A percentile compares a stretch with the other conserved stretches of the same genome.
phyloP scores from a whole-genome alignment of 2,888 invertebrate genomes.

The Choreutis nemorana region DNA sequence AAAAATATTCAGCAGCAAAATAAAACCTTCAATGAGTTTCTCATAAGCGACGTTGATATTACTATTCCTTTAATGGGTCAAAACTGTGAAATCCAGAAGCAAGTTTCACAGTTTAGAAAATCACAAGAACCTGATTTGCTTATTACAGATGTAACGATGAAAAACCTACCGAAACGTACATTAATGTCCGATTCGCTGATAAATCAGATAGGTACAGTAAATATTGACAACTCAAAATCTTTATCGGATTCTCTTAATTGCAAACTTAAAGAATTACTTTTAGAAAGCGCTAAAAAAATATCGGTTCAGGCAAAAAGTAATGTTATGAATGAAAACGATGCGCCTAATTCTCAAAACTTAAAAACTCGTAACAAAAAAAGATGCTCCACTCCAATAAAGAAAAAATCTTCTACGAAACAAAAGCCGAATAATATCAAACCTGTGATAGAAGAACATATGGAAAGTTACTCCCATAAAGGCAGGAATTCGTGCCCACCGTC shows the following conservation, averaged over 20 bases:
- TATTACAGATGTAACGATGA: too few species aligned
- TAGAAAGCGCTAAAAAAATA: constrained; percentile 46
- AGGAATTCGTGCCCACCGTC: constrained; percentile 39
- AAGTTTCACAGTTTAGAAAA: neutral
- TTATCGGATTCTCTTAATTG: constrained; percentile 33
- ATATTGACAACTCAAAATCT: constrained; percentile 23
- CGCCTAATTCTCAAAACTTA: constrained; percentile 14
- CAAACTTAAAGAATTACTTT: constrained; percentile 31
- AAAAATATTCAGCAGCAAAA: too few species aligned
- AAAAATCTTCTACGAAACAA: constrained; percentile 6
- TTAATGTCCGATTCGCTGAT: constrained; percentile 31
- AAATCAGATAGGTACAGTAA: constrained; percentile 24
- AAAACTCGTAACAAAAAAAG: constrained; percentile 17
- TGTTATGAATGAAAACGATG: constrained; percentile 17
- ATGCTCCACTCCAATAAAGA: constrained; percentile 18
- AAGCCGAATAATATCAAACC: constrained; percentile 14
- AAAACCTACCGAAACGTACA: too few species aligned
- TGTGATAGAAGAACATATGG: constrained; percentile 34
- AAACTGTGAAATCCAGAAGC: constrained; percentile 21
- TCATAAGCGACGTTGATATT: constrained; percentile 28
- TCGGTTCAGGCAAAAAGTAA: constrained; percentile 7
- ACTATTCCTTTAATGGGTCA: constrained; percentile 43
- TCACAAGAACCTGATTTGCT: neutral
- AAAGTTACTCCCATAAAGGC: constrained; percentile 25
- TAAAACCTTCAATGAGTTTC: constrained; percentile 28